Evolutionary conservation across 2,888 invertebrate genomes (phyloP).

Genomic region (Argyresthia goedartella): DNA sequence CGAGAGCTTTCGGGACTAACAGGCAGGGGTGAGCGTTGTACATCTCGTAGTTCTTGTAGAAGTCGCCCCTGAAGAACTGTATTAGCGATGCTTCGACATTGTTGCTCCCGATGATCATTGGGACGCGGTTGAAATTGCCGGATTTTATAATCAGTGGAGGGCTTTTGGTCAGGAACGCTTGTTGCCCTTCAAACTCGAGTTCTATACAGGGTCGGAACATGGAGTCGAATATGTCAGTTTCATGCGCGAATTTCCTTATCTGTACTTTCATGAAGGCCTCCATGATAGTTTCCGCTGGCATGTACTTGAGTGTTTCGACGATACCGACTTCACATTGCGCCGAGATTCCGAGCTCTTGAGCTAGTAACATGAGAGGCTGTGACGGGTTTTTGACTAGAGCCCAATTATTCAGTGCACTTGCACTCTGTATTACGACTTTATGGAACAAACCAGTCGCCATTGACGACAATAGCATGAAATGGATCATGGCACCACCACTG

Average conservation of each 20-base stretch:
- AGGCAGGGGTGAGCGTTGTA: slow-evolving; percentile 37
- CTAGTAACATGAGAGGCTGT: slow-evolving; percentile 32
- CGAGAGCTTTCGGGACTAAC: slow-evolving; percentile 41
- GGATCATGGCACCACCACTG: slow-evolving; percentile 54
- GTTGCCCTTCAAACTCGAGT: slow-evolving; percentile 51
- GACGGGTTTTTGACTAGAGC: slow-evolving; percentile 42
- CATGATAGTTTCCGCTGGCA: slow-evolving; percentile 34
- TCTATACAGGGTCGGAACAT: slow-evolving; percentile 56
- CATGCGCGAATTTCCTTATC: not conserved
- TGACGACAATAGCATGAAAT: slow-evolving; percentile 59
- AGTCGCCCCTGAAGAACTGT: slow-evolving; percentile 29
- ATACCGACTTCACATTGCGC: slow-evolving; percentile 33
- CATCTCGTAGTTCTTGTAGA: slow-evolving; percentile 38
- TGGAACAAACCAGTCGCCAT: slow-evolving; percentile 59
- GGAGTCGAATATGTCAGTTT: slow-evolving; percentile 30
- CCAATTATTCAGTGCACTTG: slow-evolving; percentile 53
- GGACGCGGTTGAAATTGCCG: slow-evolving; percentile 52
- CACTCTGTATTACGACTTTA: slow-evolving; percentile 57
- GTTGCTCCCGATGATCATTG: slow-evolving; percentile 53
- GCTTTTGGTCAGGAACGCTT: slow-evolving; percentile 48
- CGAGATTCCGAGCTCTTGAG: slow-evolving; percentile 34
- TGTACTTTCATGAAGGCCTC: not conserved
- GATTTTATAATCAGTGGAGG: slow-evolving; percentile 46
- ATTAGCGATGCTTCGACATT: slow-evolving; percentile 43
- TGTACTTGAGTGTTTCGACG: slow-evolving; percentile 36